Base-by-base conservation (phyloP, 2,113 vertebrate species). In the Ameiurus melas region DNA sequence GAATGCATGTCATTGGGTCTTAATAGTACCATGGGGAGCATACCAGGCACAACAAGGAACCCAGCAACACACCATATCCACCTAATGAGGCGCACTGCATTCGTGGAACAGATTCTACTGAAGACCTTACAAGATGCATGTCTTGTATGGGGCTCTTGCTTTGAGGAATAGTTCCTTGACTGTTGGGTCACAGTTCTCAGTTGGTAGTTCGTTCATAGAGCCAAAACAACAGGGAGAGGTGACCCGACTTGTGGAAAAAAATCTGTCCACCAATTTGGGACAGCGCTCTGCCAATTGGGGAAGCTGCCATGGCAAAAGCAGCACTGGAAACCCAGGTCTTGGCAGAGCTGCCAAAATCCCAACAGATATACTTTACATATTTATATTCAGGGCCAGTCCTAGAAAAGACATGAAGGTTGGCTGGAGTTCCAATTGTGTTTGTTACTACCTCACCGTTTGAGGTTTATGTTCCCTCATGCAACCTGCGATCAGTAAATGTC, bases 271-370 rank as follows among this genome's bases (percentile, higher is more conserved):
- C 57, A 83, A 62, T 62, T 83, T 39, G 17, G 22, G 19, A 43
- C 36, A 16, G 2, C 57, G 39, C 33, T 14, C 25, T 25, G 80
- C 80, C 57, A 82, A 27, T 83, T 62, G 43, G 57, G 33, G 13
- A 39, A 43, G 57, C 33, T 83, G 80, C 80, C 80, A 83, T 12
- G 16, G 57, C 4, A 53, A 81, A 55, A 80, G n/a, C 78, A 80
- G 55, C 30, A 36, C 30, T 82, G 30, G 3, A 62, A 39, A 14
- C 57, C 57, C 62, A 83, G 80, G 33, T 83, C 57, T 58, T 82
- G 14, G 79, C 30, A 60, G 8, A 36, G 33, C 33, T 27, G 9
- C 55, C n/a, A 39, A 60, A 82, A 60, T 60, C 30, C 33, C 33
- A 60, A 57, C 53, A 57, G 53, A 36, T 60, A 25, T 25, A 58